phyloP scores from a whole-genome alignment of 2,113 vertebrate genomes.

The Sorex araneus region DNA sequence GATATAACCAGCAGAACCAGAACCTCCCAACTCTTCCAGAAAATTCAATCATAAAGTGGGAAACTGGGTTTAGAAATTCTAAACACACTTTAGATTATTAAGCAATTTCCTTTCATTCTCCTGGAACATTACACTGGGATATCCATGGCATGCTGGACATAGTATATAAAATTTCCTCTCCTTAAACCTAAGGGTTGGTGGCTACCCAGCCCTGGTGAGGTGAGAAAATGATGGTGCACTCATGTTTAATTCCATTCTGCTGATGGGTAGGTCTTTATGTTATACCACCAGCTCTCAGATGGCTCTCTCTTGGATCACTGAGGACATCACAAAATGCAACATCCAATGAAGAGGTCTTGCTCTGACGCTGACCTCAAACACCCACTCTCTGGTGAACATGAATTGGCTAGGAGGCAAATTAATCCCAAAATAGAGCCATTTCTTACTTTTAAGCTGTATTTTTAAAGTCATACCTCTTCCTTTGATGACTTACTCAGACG shows the following conservation, averaged over 20 bases:
- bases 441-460: not conserved
- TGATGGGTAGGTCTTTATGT: constrained; percentile 7
- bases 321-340: not conserved
- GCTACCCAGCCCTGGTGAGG: not conserved
- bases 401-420: not conserved
- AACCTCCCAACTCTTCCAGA: constrained; percentile 12
- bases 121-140: constrained; percentile 15
- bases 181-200: not conserved
- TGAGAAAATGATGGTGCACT: not conserved
- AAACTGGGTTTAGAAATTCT: constrained; percentile 59
- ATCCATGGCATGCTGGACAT: not conserved
- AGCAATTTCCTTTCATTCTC: constrained; percentile 59
- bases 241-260: constrained; percentile 2
- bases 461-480: constrained; percentile 21
- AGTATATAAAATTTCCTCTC: not conserved
- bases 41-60: constrained; percentile 54
- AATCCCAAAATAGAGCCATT: not conserved
- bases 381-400: not conserved
- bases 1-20: not conserved
- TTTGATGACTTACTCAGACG: constrained; percentile 31
- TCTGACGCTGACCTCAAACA: constrained; percentile 9
- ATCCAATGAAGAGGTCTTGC: not conserved
- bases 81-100: constrained; percentile 62
- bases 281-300: not conserved
- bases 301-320: not conserved